These are phyloP conservation scores for Trididemnum nubilum DNA, from an alignment of 23 tunicate species.

Conservation along the genomic window DNA sequence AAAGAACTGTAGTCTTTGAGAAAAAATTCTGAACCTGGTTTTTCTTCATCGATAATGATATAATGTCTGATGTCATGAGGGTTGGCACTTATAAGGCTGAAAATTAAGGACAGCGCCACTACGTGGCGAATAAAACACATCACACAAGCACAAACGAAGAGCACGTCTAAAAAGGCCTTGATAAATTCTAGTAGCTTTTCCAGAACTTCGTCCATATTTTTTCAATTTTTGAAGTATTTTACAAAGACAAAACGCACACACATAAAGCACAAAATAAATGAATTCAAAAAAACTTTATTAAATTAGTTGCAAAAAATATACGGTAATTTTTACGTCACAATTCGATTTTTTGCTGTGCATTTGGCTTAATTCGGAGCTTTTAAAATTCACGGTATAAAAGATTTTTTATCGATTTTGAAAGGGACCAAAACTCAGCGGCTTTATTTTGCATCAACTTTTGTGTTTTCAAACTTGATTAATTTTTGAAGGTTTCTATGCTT, in stretches of 20 bases:
- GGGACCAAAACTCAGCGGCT: not conserved
- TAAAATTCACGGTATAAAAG: too few relatives aligned
- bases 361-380: too few relatives aligned
- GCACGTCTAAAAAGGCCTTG: conserved; percentile 5
- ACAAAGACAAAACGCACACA: too few relatives aligned
- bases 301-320: too few relatives aligned
- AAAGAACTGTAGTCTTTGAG: not conserved
- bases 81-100: conserved; percentile 25
- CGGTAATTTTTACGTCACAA: too few relatives aligned
- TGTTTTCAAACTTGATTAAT: conserved; percentile 56
- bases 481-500: conserved; percentile 26
- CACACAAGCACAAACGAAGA: conserved; percentile 18
- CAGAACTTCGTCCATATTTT: conserved; percentile 20
- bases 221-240: not conserved
- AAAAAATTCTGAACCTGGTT: not conserved
- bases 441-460: not conserved
- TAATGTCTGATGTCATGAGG: conserved; percentile 10
- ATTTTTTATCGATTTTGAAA: too few relatives aligned
- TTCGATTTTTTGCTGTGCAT: too few relatives aligned
- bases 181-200: conserved; percentile 12
- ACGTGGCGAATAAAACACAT: conserved; percentile 29
- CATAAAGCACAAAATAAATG: too few relatives aligned
- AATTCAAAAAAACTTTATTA: too few relatives aligned
- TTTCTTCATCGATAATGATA: not conserved
- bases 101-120: conserved; percentile 28